A percentile compares a stretch with the other conserved stretches of the same genome.
These are phyloP conservation scores for Gambusia affinis DNA, from an alignment of 2,113 vertebrate genomes.

Conservation along the genomic window DNA sequence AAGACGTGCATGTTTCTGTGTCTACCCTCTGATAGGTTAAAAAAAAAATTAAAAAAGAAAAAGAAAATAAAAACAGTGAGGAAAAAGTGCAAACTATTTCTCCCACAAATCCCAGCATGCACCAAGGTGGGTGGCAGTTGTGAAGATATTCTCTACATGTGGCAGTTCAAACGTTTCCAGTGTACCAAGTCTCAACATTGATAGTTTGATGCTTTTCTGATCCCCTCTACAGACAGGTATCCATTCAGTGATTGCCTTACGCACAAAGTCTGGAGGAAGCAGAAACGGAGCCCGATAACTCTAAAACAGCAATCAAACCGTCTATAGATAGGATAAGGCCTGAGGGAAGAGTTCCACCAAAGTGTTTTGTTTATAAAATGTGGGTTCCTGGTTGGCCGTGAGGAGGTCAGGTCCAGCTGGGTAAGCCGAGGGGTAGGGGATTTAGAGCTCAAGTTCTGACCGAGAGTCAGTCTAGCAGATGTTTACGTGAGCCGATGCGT, in stretches of 20 bases:
- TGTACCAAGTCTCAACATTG: slow-evolving; percentile 55
- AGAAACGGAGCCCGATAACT: slow-evolving; percentile 50
- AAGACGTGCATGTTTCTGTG: slow-evolving; percentile 26
- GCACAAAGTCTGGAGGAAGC: slow-evolving; percentile 72
- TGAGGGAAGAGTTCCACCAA: slow-evolving; percentile 54
- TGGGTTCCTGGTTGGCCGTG: slow-evolving; percentile 34
- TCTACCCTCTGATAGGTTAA: slow-evolving; percentile 34
- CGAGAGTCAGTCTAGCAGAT: slow-evolving; percentile 88
- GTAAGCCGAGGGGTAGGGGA: background rate
- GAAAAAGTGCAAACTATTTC: slow-evolving; percentile 68
- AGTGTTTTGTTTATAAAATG: slow-evolving; percentile 53
- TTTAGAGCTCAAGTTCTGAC: slow-evolving; percentile 29
- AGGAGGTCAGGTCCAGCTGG: slow-evolving; percentile 31
- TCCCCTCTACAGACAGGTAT: slow-evolving; percentile 57
- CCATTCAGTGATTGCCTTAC: slow-evolving; percentile 80
- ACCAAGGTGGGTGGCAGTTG: slow-evolving; percentile 71
- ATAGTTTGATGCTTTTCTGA: slow-evolving; percentile 55
- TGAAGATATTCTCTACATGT: slow-evolving; percentile 59
- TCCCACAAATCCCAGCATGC: slow-evolving; percentile 69
- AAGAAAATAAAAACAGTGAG: slow-evolving; percentile 12
- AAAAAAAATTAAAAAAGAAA: slow-evolving; percentile 3
- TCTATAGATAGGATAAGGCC: slow-evolving; percentile 47
- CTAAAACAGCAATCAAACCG: slow-evolving; percentile 55
- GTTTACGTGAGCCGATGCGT: slow-evolving; percentile 89
- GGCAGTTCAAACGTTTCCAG: slow-evolving; percentile 67